phyloP scores from a whole-genome alignment of 1,140 invertebrate genomes.

The Neelides sp. region DNA sequence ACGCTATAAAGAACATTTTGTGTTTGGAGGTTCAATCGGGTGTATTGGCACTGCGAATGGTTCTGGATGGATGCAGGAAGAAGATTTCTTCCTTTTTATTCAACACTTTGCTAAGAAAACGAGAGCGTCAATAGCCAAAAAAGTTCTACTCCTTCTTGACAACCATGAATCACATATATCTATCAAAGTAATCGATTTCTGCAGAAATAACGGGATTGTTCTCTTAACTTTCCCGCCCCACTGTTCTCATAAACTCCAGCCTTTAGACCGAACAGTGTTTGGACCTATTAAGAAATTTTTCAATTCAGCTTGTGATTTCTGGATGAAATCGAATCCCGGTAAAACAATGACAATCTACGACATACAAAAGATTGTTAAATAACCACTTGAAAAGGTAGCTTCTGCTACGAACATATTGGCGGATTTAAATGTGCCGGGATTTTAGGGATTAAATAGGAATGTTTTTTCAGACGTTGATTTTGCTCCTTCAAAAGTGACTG shows the following conservation, averaged over 20 bases:
- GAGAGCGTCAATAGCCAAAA: constrained; percentile 21
- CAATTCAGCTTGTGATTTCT: constrained; percentile 44
- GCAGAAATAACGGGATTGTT: constrained; percentile 25
- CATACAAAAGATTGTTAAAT: constrained; percentile 36
- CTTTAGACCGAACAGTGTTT: constrained; percentile 36
- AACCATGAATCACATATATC: constrained; percentile 35
- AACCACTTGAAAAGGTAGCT: too few relatives aligned
- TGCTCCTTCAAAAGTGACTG: too few relatives aligned
- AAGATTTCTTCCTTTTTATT: constrained; percentile 33
- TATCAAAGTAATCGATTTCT: constrained; percentile 27
- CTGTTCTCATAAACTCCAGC: constrained; percentile 36
- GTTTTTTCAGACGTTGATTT: too few relatives aligned
- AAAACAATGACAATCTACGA: constrained; percentile 41
- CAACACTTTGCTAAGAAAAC: constrained; percentile 35
- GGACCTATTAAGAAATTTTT: constrained; percentile 37
- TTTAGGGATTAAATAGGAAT: too few relatives aligned
- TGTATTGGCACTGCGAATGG: constrained; percentile 31
- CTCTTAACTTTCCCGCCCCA: constrained; percentile 30
- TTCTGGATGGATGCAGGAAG: constrained; percentile 36
- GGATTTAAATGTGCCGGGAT: too few relatives aligned
- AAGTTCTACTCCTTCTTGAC: constrained; percentile 32
- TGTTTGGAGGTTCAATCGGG: constrained; percentile 37
- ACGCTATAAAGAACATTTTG: constrained; percentile 36
- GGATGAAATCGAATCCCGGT: constrained; percentile 38
- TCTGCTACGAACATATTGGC: too few relatives aligned